Evolutionary conservation across 2,888 invertebrate genomes (phyloP), one percentile per base, ranked within the genome.

Genomic region (Gari tellinella): DNA sequence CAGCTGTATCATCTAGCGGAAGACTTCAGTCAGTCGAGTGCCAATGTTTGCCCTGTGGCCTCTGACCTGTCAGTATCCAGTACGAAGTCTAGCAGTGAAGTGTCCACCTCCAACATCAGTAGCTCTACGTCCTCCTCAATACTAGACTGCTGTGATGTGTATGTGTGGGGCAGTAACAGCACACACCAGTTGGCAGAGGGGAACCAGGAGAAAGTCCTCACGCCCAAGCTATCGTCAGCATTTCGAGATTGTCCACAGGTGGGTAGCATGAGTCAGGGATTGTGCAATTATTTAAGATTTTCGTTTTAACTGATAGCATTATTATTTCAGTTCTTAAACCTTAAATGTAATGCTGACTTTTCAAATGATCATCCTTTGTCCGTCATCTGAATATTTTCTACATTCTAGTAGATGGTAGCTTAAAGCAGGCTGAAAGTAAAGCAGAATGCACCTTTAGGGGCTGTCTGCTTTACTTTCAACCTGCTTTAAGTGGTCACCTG

Each of bases 141-240:
- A 21, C 43, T 52, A 37, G 66, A 68, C 38, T 65, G 66, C 5
- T 85, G 93, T 83, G 94, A 94, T 85, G 94, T 94, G 15, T 94
- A 93, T 88, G 94, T 94, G 21, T 95, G 94, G 94, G 95, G 94
- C 2, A 94, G 94, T 84, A 94, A 95, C 91, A 94, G 94, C 5
- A 94, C 94, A 7, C 94, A 94, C 88, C 95, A 94, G 85, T 89
- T 94, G 43, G 94, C 94, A 8, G 94, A 94, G 85, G 94, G 94
- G 10, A 93, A 91, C 48, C 93, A 93, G 80, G 95, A 94, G 85
- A 94, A 94, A 88, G 93, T 94, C 40, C 90, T 94, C 25, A 88
- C 93, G 41, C 94, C 94, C 0, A 93, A 93, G 74, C 92, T 93
- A 51, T 94, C 94, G 0, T 92, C 93, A 60, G 92, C 93, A n/a